A percentile compares a stretch with the other conserved stretches of the same genome.
phyloP scores from a whole-genome alignment of 2,888 invertebrate genomes.

The Choreutis nemorana region DNA sequence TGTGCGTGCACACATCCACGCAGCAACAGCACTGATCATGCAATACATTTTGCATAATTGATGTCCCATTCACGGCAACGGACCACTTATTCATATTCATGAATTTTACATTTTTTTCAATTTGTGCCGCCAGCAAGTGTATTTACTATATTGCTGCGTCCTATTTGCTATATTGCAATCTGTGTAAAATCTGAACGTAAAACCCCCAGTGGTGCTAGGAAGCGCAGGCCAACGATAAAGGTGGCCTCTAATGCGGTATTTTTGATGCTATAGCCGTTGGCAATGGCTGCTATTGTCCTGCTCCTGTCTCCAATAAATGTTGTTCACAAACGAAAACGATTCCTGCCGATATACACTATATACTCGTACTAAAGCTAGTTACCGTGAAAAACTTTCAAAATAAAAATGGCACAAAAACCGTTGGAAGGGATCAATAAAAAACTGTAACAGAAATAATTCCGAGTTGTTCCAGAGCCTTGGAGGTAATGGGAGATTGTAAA shows the following conservation, averaged over 20 bases:
- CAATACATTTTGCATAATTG: constrained; percentile 62
- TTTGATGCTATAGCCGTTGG: constrained; percentile 31
- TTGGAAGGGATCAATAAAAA: constrained; percentile 44
- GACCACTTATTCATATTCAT: constrained; percentile 62
- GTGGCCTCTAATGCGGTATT: constrained; percentile 39
- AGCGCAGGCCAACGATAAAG: constrained; percentile 29
- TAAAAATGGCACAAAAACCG: constrained; percentile 40
- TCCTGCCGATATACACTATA: constrained; percentile 17
- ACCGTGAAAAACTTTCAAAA: not conserved
- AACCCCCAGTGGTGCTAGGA: constrained; percentile 14
- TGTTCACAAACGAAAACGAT: constrained; percentile 9
- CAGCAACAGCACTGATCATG: constrained; percentile 32
- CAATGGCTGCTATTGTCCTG: constrained; percentile 15
- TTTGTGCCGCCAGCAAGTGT: constrained; percentile 47
- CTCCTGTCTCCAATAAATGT: constrained; percentile 7
- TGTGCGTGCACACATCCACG: constrained; percentile 20
- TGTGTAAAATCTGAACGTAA: constrained; percentile 43
- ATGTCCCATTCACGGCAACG: constrained; percentile 53
- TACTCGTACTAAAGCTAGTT: too few relatives aligned
- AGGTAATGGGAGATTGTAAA: constrained; percentile 66
- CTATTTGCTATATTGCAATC: constrained; percentile 53
- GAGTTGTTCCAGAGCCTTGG: constrained; percentile 49
- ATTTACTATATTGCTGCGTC: constrained; percentile 46
- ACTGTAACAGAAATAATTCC: constrained; percentile 62
- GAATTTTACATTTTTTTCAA: constrained; percentile 60